Evolutionary conservation across 1,140 invertebrate species (phyloP).

Genomic region (Drosophila leontia): DNA sequence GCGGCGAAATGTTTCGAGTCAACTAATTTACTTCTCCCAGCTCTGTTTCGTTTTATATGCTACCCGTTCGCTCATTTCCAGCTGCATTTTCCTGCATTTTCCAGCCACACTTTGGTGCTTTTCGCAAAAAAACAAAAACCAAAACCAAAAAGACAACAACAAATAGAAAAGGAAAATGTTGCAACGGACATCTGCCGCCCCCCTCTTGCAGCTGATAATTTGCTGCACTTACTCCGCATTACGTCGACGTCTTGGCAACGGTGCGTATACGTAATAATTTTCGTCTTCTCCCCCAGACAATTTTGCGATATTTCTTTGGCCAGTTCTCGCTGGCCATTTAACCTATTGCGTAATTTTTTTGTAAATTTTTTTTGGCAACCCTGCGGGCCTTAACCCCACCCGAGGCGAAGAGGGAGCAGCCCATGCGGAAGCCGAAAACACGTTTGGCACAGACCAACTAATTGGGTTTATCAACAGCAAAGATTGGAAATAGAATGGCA

Average conservation of each 20-base stretch:
- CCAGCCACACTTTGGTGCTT: slow-evolving; percentile 53
- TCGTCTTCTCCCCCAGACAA: slow-evolving; percentile 7
- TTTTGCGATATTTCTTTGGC: slow-evolving; percentile 5
- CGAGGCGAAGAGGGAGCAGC: no score
- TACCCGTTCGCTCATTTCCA: slow-evolving; percentile 14
- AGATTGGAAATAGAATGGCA: slow-evolving; percentile 52
- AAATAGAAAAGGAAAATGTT: slow-evolving; percentile 48
- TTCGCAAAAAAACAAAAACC: slow-evolving; percentile 31
- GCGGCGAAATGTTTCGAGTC: slow-evolving; percentile 73
- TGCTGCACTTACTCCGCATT: slow-evolving; percentile 73
- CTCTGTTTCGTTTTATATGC: slow-evolving; percentile 68
- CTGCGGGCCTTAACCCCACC: slow-evolving; percentile 3
- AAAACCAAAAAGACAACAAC: background rate
- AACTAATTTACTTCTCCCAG: slow-evolving; percentile 74
- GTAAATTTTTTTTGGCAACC: background rate
- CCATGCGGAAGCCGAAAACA: slow-evolving; percentile 34
- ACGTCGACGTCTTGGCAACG: slow-evolving; percentile 65
- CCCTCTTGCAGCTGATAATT: slow-evolving; percentile 67
- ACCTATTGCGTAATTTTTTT: slow-evolving; percentile 18
- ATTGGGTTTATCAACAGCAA: slow-evolving; percentile 71
- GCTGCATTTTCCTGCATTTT: slow-evolving; percentile 74
- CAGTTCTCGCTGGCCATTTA: slow-evolving; percentile 21
- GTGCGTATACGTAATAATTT: slow-evolving; percentile 79
- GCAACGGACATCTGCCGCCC: slow-evolving; percentile 73
- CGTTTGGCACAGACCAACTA: slow-evolving; percentile 63